These are phyloP conservation scores for Seriola rivoliana DNA, from an alignment of 2,113 vertebrate genomes.

Conservation along the genomic window DNA sequence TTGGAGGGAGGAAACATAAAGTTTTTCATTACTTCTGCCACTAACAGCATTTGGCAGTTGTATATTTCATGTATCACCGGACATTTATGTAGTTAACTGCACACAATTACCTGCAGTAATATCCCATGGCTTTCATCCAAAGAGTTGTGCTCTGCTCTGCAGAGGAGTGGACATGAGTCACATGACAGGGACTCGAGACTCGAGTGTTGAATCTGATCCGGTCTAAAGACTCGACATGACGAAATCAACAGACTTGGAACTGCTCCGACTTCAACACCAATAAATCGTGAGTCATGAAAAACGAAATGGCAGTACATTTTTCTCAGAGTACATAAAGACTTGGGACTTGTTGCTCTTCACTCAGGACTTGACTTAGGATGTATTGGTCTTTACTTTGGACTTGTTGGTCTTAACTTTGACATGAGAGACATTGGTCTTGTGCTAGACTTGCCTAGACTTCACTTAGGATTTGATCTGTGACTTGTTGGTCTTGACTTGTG, in stretches of 20 bases:
- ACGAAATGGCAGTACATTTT: too few species aligned
- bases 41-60: conserved; percentile 5
- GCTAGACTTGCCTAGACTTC: background rate
- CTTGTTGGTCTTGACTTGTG: background rate
- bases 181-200: background rate
- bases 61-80: conserved; percentile 7
- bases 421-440: too few species aligned
- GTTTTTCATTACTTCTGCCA: conserved; percentile 43
- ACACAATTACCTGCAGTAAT: conserved; percentile 1
- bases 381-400: background rate
- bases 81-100: conserved; percentile 13
- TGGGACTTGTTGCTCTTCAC: background rate
- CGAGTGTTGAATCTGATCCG: background rate
- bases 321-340: background rate
- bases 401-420: background rate
- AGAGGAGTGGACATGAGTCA: background rate
- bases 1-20: conserved; percentile 43
- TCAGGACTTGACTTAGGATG: background rate
- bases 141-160: conserved; percentile 1
- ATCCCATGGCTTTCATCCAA: background rate
- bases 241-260: too few species aligned
- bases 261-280: too few species aligned
- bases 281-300: too few species aligned
- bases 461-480: background rate
- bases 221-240: too few species aligned